Evolutionary conservation across 2,888 invertebrate genomes (phyloP), one percentile per base, ranked within the genome.

Genomic region (Gari tellinella): DNA sequence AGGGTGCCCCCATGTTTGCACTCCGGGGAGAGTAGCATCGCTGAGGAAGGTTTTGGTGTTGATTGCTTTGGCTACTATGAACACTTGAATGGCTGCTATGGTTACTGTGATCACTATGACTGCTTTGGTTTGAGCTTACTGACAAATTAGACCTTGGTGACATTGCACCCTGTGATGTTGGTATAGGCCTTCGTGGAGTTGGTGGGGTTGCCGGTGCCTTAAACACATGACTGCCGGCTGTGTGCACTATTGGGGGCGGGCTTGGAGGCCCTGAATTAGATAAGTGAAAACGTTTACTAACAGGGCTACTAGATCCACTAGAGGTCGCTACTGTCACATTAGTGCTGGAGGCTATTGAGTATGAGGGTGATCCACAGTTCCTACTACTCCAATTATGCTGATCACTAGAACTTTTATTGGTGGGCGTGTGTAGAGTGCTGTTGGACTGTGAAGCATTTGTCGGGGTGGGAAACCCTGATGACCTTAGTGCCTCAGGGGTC

Each of bases 171-270:
- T 87, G 86, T 15, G 84, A 83, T 10, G 78, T 75, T n/a, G 86
- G 83, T 43, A 83, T 61, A 19, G 84, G 81, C 51, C 86, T 72
- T 40, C 84, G 76, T 12, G 86, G 82, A 21, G 85, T 84, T 5
- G 87, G 84, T 7, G 88, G 86, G 10, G 87, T 87, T 61, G 82
- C 85, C 21, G 88, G 88, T 69, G 87, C 86, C 57, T 88, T 88
- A 76, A 88, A 88, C 53, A 86, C 82, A 64, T 72, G 56, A 46
- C 61, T 75, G 57, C 43, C 51, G 25, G 65, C 62, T 46, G 65
- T 52, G 46, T 77, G 77, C 25, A 76, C 65, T 49, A 80, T 49
- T 21, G 74, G 73, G 21, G 82, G 84, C 12, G 80, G 77, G 73
- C 86, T 87, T 12, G 84, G 81, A 19, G 86, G 86, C 25, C 85